Conservation (phyloP, 2,113 vertebrate genomes). For the Salvelinus fontinalis region DNA sequence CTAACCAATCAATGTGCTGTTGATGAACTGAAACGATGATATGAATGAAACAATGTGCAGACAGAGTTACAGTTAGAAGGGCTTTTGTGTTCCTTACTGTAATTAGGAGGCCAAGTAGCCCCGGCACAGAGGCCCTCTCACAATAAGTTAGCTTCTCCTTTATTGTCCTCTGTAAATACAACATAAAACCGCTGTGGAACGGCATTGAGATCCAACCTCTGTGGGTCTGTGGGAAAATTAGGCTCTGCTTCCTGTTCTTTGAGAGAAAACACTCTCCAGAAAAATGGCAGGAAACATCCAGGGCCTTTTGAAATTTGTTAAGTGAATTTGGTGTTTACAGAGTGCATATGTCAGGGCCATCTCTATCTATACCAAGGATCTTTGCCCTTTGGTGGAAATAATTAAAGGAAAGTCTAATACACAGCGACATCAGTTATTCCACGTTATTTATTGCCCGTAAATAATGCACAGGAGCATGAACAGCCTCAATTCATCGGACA, state of each 20-base stretch:
- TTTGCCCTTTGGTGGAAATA: neutral
- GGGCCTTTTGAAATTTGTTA: constrained; percentile 65
- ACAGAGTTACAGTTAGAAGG: neutral
- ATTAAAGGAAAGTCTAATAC: neutral
- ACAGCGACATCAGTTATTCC: no score
- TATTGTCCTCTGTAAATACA: constrained; percentile 29
- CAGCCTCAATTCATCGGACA: no score
- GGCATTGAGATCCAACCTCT: constrained; percentile 45
- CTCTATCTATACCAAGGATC: constrained; percentile 7
- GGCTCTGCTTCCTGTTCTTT: constrained; percentile 62
- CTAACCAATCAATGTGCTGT: constrained; percentile 1
- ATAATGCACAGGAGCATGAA: neutral
- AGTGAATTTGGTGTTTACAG: constrained; percentile 37
- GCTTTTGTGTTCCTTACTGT: constrained; percentile 13
- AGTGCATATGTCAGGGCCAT: constrained; percentile 22
- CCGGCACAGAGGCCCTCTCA: constrained; percentile 23
- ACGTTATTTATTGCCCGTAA: neutral
- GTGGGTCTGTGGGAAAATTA: constrained; percentile 66
- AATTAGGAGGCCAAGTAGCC: neutral
- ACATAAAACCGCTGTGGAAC: constrained; percentile 25
- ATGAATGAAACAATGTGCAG: neutral
- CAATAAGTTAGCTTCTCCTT: constrained; percentile 43
- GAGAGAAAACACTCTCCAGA: constrained; percentile 65
- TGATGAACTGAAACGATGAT: neutral
- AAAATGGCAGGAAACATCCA: constrained; percentile 73